These are phyloP conservation scores for Microctenopoma steveboyesi DNA, from an alignment of 2,797 vertebrate species.

Conservation along the genomic window DNA sequence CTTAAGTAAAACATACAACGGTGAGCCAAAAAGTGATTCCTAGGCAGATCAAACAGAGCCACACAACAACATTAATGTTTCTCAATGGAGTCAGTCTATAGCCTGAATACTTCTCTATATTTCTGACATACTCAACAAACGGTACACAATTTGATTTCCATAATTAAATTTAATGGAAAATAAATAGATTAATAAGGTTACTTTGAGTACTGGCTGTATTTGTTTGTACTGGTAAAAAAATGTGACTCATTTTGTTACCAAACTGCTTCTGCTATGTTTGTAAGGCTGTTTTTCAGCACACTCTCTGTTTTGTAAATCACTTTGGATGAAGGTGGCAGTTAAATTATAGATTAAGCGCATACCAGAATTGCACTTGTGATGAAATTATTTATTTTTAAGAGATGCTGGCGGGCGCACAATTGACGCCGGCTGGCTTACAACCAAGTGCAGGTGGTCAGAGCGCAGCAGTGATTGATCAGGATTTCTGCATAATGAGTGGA, in stretches of 20 bases:
- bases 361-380: constrained; percentile 57
- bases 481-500: constrained; percentile 46
- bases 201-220: constrained; percentile 8
- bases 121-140: constrained; percentile 9
- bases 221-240: constrained; percentile 6
- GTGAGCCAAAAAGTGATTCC: constrained; percentile 21
- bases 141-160: constrained; percentile 19
- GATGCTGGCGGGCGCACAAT: constrained; percentile 43
- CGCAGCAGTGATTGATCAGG: constrained; percentile 55
- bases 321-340: constrained; percentile 58
- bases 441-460: constrained; percentile 63
- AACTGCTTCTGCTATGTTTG: constrained; percentile 39
- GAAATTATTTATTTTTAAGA: constrained; percentile 66
- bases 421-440: constrained; percentile 46
- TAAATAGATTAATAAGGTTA: constrained; percentile 40
- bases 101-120: neutral
- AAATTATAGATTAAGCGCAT: constrained; percentile 68
- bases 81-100: neutral
- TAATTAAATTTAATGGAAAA: constrained; percentile 33
- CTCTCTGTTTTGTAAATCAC: constrained; percentile 60
- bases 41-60: constrained; percentile 25
- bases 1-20: constrained; percentile 37
- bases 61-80: constrained; percentile 7
- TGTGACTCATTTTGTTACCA: constrained; percentile 41
- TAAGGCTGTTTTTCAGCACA: constrained; percentile 31